A percentile compares a stretch with the other conserved stretches of the same genome.
These are phyloP conservation scores for Pavo muticus DNA, from an alignment of 2,113 vertebrate species.

Conservation along the genomic window DNA sequence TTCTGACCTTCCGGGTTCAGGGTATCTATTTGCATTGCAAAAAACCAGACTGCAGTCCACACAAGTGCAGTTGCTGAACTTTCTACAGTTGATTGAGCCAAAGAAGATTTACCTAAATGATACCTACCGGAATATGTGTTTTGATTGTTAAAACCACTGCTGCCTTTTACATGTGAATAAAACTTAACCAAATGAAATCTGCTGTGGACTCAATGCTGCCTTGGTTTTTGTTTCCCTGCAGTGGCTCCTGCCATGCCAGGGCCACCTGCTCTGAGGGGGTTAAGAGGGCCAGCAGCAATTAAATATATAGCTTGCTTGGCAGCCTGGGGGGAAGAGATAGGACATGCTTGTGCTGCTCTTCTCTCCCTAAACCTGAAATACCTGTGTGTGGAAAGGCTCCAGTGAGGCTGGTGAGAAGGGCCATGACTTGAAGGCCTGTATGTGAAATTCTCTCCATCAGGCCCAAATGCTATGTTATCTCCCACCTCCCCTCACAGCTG, in stretches of 20 bases:
- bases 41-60: not conserved
- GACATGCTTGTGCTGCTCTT: not conserved
- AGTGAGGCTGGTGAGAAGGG: not conserved
- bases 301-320: not conserved
- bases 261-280: not conserved
- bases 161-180: not conserved
- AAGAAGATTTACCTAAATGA: not conserved
- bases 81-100: not conserved
- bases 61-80: not conserved
- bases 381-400: not conserved
- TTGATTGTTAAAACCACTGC: not conserved
- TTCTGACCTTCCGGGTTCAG: not conserved
- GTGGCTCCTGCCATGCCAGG: not conserved
- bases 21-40: not conserved
- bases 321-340: not conserved
- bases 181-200: conserved; percentile 10
- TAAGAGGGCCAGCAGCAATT: not conserved
- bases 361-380: not conserved
- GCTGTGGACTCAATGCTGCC: not conserved
- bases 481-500: not conserved
- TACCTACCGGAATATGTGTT: not conserved
- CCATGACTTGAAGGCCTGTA: not conserved
- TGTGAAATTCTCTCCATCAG: not conserved
- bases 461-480: not conserved
- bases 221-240: not conserved